phyloP scores from a whole-genome alignment of 2,797 vertebrate species.

The Malacoraja senta region DNA sequence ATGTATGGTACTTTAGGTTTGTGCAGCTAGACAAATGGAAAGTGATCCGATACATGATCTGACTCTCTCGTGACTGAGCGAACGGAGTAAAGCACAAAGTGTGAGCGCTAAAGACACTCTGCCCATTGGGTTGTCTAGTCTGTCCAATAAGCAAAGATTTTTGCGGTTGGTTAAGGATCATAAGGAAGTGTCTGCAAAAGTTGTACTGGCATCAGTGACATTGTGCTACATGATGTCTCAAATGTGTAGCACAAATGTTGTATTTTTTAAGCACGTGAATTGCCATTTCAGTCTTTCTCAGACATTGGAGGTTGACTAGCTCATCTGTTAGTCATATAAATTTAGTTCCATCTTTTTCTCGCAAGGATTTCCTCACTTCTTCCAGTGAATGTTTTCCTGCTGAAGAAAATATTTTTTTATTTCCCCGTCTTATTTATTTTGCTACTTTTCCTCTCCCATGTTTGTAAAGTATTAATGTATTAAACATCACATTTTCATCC shows the following conservation, averaged over 20 bases:
- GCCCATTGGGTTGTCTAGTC: not conserved
- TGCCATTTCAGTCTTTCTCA: not conserved
- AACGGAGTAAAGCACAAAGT: not conserved
- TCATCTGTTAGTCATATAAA: not conserved
- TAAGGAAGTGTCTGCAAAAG: not conserved
- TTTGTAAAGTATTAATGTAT: not conserved
- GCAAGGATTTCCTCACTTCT: not conserved
- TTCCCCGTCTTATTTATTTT: not conserved
- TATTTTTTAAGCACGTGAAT: not conserved
- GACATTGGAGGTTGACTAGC: not conserved
- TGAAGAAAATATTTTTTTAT: not conserved
- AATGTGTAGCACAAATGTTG: not conserved
- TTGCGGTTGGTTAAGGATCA: not conserved
- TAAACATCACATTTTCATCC: not conserved
- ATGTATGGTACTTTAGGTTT: not conserved
- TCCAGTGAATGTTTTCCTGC: not conserved
- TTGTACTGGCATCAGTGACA: not conserved
- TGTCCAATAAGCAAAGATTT: not conserved
- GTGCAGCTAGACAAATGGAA: not conserved
- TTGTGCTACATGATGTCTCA: not conserved
- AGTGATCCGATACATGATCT: not conserved
- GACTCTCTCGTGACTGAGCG: no score
- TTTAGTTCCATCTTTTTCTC: not conserved
- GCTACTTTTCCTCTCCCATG: not conserved
- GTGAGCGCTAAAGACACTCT: not conserved